These are phyloP conservation scores for Radopholus similis DNA, from an alignment of 1,140 invertebrate species.

Conservation along the genomic window DNA sequence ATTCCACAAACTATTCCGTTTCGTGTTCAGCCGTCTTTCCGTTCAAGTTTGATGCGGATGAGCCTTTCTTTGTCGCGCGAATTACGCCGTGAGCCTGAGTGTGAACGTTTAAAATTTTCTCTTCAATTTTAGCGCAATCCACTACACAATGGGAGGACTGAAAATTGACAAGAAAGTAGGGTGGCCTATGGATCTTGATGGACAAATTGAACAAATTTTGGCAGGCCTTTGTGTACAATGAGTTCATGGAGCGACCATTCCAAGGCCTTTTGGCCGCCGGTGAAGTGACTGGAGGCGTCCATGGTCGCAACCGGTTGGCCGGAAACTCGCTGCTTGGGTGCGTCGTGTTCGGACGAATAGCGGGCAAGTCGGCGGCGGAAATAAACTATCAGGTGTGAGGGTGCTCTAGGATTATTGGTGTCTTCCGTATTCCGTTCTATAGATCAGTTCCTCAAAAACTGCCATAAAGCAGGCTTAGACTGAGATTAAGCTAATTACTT, in stretches of 20 bases:
- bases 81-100: slow-evolving; percentile 48
- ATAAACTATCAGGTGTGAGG: slow-evolving; percentile 29
- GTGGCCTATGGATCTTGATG: neutral
- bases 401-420: too few relatives aligned
- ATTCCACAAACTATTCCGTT: neutral
- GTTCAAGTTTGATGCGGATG: slow-evolving; percentile 38
- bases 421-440: neutral
- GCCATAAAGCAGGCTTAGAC: too few relatives aligned
- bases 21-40: slow-evolving; percentile 42
- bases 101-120: neutral
- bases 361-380: slow-evolving; percentile 50
- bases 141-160: slow-evolving; percentile 61
- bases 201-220: neutral
- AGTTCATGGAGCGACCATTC: slow-evolving; percentile 51
- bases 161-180: slow-evolving; percentile 50
- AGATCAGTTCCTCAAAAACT: neutral
- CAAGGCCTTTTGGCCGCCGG: slow-evolving; percentile 59
- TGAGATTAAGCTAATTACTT: too few relatives aligned
- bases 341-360: slow-evolving; percentile 61
- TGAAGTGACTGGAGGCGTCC: slow-evolving; percentile 61
- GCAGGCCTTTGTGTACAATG: slow-evolving; percentile 47
- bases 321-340: slow-evolving; percentile 61
- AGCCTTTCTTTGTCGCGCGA: slow-evolving; percentile 53
- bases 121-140: slow-evolving; percentile 41
- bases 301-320: slow-evolving; percentile 59